Evolutionary conservation across 1,140 invertebrate genomes (phyloP).

Genomic region (Scaptodrosophila lebanonensis): DNA sequence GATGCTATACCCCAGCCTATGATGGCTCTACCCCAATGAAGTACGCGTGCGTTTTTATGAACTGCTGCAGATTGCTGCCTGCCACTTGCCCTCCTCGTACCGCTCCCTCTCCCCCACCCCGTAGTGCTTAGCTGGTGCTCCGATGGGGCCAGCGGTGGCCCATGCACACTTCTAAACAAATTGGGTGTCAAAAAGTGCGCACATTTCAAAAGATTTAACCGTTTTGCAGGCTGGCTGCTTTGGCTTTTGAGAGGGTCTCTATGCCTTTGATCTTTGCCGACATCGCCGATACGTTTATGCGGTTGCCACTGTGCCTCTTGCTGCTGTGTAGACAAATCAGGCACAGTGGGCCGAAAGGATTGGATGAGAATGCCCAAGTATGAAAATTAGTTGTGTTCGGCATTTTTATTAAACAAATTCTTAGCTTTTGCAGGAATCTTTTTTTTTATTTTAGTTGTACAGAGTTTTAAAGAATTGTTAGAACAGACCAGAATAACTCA

Average conservation of each 20-base stretch:
- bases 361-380: neutral
- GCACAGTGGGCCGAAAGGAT: slow-evolving; percentile 30
- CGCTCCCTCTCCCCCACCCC: neutral
- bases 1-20: too few species aligned
- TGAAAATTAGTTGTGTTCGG: neutral
- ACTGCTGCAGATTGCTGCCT: slow-evolving; percentile 24
- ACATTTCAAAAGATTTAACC: slow-evolving; percentile 76
- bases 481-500: too few species aligned
- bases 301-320: slow-evolving; percentile 34
- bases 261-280: slow-evolving; percentile 56
- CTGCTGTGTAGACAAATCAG: slow-evolving; percentile 5
- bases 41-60: slow-evolving; percentile 45
- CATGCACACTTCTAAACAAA: slow-evolving; percentile 74
- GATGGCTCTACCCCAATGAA: slow-evolving; percentile 28
- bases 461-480: too few species aligned
- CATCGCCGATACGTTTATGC: slow-evolving; percentile 60
- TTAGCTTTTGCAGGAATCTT: too few species aligned
- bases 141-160: slow-evolving; percentile 12
- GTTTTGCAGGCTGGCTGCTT: slow-evolving; percentile 56
- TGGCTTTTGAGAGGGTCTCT: slow-evolving; percentile 3
- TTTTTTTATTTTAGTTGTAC: too few species aligned
- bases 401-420: too few species aligned
- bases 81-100: neutral
- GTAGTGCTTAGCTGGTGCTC: neutral
- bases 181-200: slow-evolving; percentile 76